phyloP scores from a whole-genome alignment of 2,113 vertebrate genomes.

The Girardinichthys multiradiatus region DNA sequence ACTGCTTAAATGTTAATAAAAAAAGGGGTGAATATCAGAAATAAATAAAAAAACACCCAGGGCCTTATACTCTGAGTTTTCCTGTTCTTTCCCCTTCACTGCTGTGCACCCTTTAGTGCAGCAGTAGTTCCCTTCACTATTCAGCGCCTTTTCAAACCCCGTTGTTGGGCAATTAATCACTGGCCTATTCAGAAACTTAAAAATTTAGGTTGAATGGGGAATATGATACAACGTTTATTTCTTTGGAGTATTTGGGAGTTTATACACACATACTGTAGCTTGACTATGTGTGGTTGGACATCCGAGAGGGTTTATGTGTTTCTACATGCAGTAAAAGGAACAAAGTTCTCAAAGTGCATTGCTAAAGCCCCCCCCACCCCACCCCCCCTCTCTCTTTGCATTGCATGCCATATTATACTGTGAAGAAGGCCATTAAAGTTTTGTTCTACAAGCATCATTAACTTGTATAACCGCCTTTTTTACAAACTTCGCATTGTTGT shows the following conservation, averaged over 20 bases:
- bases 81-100: conserved; percentile 36
- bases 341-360: conserved; percentile 70
- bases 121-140: conserved; percentile 55
- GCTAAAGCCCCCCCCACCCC: conserved; percentile 63
- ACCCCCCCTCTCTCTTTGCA: conserved; percentile 80
- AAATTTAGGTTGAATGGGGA: conserved; percentile 40
- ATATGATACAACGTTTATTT: conserved; percentile 6
- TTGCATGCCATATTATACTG: conserved; percentile 93
- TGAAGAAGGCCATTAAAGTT: conserved; percentile 98
- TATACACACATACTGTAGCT: conserved; percentile 6
- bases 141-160: conserved; percentile 64
- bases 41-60: conserved; percentile 65
- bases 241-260: conserved; percentile 1
- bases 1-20: conserved; percentile 56
- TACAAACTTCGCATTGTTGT: conserved; percentile 94
- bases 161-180: conserved; percentile 74
- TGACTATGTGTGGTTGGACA: background rate
- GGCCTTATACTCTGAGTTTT: conserved; percentile 24
- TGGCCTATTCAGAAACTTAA: conserved; percentile 55
- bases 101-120: conserved; percentile 42
- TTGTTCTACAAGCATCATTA: conserved; percentile 98
- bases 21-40: conserved; percentile 6
- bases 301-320: conserved; percentile 15
- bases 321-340: conserved; percentile 65
- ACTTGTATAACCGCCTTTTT: conserved; percentile 89